Conservation (phyloP, 2,113 vertebrate genomes). For the Antigone vipio region DNA sequence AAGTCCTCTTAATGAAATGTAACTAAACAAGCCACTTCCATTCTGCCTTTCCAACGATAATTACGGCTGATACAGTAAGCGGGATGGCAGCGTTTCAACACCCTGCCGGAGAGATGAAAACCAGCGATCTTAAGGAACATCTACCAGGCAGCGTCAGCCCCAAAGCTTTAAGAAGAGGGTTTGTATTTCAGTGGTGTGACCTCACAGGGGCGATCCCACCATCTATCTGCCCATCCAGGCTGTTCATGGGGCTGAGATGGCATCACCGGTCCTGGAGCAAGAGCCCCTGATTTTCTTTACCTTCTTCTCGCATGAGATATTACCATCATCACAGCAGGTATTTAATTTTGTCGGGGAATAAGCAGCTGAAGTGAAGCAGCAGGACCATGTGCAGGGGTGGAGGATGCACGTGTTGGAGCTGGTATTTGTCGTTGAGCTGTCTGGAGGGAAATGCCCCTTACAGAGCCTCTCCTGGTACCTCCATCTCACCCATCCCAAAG, state of each 20-base stretch:
- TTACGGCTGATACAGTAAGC: not conserved
- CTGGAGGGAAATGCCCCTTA: not conserved
- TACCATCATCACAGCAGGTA: not conserved
- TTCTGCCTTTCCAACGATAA: not conserved
- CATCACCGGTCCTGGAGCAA: not conserved
- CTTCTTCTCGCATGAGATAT: accelerated
- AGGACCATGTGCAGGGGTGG: not conserved
- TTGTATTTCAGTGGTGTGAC: not conserved
- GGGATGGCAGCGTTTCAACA: not conserved
- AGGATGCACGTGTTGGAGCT: not conserved
- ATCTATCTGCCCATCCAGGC: not conserved
- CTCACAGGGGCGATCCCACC: not conserved
- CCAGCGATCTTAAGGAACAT: not conserved
- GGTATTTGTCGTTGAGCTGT: too few species aligned
- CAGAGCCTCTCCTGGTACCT: not conserved
- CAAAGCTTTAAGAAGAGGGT: not conserved
- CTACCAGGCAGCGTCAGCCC: not conserved
- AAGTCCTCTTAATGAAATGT: not conserved
- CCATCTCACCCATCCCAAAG: not conserved
- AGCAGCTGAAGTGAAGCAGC: not conserved
- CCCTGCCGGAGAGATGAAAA: not conserved
- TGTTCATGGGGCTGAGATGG: not conserved
- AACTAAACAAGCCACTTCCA: not conserved
- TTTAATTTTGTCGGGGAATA: not conserved
- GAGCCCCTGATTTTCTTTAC: not conserved